Evolutionary conservation across 2,888 invertebrate species (phyloP).

Genomic region (Nymphalis urticae): DNA sequence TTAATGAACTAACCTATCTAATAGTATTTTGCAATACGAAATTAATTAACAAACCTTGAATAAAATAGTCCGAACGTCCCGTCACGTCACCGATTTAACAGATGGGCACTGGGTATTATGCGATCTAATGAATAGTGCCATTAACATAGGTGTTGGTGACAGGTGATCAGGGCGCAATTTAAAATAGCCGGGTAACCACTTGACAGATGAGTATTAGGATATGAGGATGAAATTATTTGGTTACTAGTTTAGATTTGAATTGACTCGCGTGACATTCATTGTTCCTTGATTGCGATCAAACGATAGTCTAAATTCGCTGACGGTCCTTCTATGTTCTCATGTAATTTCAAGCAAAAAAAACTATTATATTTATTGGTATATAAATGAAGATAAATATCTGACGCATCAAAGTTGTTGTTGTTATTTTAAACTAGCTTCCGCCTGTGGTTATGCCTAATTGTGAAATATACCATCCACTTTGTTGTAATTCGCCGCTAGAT

Average conservation of each 20-base stretch:
- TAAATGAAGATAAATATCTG: too few species aligned
- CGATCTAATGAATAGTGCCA: conserved; percentile 15
- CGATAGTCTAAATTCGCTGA: too few species aligned
- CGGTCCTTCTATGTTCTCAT: too few species aligned
- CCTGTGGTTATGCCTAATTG: too few species aligned
- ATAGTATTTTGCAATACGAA: background rate
- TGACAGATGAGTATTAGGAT: conserved; percentile 21
- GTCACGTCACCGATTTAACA: conserved; percentile 17
- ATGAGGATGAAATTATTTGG: background rate
- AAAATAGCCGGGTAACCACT: conserved; percentile 26
- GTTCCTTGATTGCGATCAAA: too few species aligned
- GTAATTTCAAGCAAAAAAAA: too few species aligned
- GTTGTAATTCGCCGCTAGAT: too few species aligned
- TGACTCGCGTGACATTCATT: background rate
- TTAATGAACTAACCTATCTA: background rate
- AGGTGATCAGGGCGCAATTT: conserved; percentile 30
- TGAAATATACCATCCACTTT: too few species aligned
- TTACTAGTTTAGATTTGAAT: background rate
- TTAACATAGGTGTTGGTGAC: conserved; percentile 35
- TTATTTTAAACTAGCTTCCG: too few species aligned
- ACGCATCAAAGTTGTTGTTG: too few species aligned
- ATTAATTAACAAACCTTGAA: conserved; percentile 17
- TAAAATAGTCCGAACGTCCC: conserved; percentile 9
- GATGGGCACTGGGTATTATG: conserved; percentile 10
- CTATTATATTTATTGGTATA: too few species aligned